Base-by-base conservation (phyloP, 1,140 invertebrate species). In the Drosophila busckii region DNA sequence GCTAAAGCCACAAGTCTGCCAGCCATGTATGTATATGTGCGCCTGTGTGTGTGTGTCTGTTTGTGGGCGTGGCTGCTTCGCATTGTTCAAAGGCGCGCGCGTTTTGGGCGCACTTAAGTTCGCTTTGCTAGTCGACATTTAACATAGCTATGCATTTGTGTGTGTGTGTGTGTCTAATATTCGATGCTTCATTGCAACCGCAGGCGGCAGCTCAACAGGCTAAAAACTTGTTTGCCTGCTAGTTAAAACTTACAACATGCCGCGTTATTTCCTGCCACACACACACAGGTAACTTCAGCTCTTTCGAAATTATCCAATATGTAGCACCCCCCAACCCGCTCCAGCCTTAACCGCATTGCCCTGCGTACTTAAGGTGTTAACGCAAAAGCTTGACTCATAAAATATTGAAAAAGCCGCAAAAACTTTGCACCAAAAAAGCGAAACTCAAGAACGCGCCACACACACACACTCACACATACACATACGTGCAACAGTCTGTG, bases 391-490 rank as follows among this genome's bases (percentile, higher is more conserved):
- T 82, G 82, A 78, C 71, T 85, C 76, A 85, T 85, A 85, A 85
- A 85, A 85, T 85, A 85, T 85, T 85, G 70, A 85, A 85, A 85
- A 85, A 83, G 83, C 83, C 83, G 61, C 83, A 85, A 85, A 67
- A 85, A 85, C 70, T 70, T 76, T 83, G 67, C 78, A 63, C 52
- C 73, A 80, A 80, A 82, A 80, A 80, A 80, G 10, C 25, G 35
- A 12, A 37, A 52, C 19, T 19, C 10, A 52, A 20, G n/a, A n/a
- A n/a, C n/a, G n/a, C 6, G 23, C 22, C 3, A 41, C 31, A 42
- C 41, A 34, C 41, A 34, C 34, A n/a, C 26, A 8, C 54, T 3
- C 41, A 52, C 28, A 37, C 29, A 56, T 34, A 49, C 29, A 64
- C 13, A 16, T 19, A 32, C 8, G 4, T 17, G n/a, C n/a, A 7